These are phyloP conservation scores for Drosophila bocki DNA, from an alignment of 1,140 invertebrate species.

Conservation along the genomic window DNA sequence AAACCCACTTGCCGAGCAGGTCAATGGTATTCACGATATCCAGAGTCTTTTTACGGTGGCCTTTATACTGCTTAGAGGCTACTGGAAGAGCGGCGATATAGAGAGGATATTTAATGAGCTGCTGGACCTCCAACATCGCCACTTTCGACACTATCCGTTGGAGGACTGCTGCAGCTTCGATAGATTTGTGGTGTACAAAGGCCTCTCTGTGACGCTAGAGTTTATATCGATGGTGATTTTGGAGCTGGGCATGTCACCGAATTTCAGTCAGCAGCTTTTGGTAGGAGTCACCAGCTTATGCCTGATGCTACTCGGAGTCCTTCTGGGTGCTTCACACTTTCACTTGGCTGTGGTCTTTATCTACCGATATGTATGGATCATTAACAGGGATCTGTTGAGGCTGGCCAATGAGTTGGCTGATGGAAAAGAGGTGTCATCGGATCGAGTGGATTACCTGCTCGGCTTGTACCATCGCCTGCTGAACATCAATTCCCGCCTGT, in stretches of 20 bases:
- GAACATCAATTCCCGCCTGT: slow-evolving; percentile 25
- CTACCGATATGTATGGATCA: slow-evolving; percentile 57
- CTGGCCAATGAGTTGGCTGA: slow-evolving; percentile 19
- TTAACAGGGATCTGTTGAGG: slow-evolving; percentile 47
- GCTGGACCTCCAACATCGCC: slow-evolving; percentile 15
- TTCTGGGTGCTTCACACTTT: slow-evolving; percentile 34
- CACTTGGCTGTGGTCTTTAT: slow-evolving; percentile 45
- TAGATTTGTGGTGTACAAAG: slow-evolving; percentile 40
- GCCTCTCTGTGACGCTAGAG: slow-evolving; percentile 24
- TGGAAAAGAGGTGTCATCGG: neutral
- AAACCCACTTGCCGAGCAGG: slow-evolving; percentile 34
- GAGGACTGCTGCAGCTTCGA: slow-evolving; percentile 40
- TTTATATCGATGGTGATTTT: slow-evolving; percentile 14
- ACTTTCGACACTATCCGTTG: slow-evolving; percentile 13
- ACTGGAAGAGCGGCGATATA: slow-evolving; percentile 34
- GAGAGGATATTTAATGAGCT: slow-evolving; percentile 33
- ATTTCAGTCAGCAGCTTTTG: slow-evolving; percentile 7
- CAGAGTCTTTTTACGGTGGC: slow-evolving; percentile 7
- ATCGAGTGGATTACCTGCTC: neutral
- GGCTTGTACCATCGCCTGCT: slow-evolving; percentile 30
- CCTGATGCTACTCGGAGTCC: neutral
- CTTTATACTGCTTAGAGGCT: slow-evolving; percentile 18
- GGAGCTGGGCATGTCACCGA: neutral
- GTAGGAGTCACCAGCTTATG: slow-evolving; percentile 17
- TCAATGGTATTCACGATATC: slow-evolving; percentile 19